Evolutionary conservation across 1,140 invertebrate species (phyloP).

Genomic region (Physella acuta): DNA sequence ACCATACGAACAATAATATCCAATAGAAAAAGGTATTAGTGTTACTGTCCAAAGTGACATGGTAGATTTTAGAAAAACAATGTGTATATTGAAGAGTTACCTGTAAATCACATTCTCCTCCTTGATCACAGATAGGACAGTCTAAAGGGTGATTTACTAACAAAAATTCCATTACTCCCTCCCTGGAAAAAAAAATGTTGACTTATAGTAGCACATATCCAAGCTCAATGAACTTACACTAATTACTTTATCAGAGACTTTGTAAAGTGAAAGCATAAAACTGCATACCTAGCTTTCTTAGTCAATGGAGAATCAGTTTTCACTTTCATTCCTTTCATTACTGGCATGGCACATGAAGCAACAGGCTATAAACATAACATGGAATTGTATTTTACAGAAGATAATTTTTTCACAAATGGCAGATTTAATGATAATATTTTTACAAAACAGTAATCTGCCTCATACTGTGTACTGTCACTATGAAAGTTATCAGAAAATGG

Average conservation of each 20-base stretch:
- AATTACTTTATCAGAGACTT: no score
- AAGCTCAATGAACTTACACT: not conserved
- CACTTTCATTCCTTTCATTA: slow-evolving; percentile 96
- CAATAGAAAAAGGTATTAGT: no score
- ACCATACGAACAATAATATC: no score
- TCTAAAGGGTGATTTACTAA: slow-evolving; percentile 98
- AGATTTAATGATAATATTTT: not conserved
- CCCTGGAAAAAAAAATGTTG: no score
- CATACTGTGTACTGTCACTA: no score
- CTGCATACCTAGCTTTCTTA: slow-evolving; percentile 82
- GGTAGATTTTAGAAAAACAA: no score
- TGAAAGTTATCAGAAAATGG: no score
- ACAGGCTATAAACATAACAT: slow-evolving; percentile 91
- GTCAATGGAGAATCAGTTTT: slow-evolving; percentile 97
- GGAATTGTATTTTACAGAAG: not conserved
- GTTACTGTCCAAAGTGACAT: no score
- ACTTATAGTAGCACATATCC: no score
- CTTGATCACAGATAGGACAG: slow-evolving; percentile 99
- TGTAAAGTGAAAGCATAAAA: no score
- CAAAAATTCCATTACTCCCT: slow-evolving; percentile 98
- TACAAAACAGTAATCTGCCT: no score
- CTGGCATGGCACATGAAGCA: slow-evolving; percentile 99
- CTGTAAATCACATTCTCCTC: slow-evolving; percentile 95
- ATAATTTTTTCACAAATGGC: not conserved
- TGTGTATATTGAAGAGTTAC: no score